Percentiles rank a stretch among this genome's conserved stretches.
These are phyloP conservation scores for Lamprotornis superbus DNA, from an alignment of 2,113 vertebrate species.

Conservation along the genomic window DNA sequence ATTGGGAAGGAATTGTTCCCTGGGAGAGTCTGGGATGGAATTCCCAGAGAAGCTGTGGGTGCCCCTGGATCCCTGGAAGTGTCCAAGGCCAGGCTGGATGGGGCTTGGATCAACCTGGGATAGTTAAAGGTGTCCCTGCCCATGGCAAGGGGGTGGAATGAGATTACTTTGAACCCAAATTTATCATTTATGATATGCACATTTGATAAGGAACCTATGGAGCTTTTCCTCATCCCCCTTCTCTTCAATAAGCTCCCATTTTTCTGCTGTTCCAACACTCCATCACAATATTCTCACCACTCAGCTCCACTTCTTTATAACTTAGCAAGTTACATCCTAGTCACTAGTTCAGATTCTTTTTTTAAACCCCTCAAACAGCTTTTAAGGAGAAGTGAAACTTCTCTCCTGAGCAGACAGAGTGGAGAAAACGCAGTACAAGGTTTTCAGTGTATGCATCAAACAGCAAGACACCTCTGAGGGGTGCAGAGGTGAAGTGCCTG, in stretches of 20 bases:
- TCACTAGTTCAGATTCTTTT: not conserved
- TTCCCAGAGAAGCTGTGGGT: not conserved
- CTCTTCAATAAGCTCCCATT: rapidly evolving
- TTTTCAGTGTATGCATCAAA: not conserved
- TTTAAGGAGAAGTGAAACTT: not conserved
- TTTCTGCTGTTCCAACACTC: not conserved
- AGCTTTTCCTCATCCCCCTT: not conserved
- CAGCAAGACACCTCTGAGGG: not conserved
- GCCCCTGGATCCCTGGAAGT: not conserved
- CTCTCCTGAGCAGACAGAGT: not conserved
- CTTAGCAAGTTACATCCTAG: not conserved
- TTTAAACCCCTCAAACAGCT: not conserved
- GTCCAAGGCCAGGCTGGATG: rapidly evolving
- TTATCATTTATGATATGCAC: not conserved
- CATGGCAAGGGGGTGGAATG: not conserved
- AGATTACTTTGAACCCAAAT: not conserved
- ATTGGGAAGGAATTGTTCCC: rapidly evolving
- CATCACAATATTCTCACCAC: not conserved
- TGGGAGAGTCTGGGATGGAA: rapidly evolving
- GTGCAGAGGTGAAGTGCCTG: not conserved
- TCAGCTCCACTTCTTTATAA: not conserved
- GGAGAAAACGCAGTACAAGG: not conserved
- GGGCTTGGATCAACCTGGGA: not conserved
- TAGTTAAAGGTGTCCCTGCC: not conserved
- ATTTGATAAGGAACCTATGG: not conserved